phyloP scores from a whole-genome alignment of 2,113 vertebrate species.

The Serinus canaria region DNA sequence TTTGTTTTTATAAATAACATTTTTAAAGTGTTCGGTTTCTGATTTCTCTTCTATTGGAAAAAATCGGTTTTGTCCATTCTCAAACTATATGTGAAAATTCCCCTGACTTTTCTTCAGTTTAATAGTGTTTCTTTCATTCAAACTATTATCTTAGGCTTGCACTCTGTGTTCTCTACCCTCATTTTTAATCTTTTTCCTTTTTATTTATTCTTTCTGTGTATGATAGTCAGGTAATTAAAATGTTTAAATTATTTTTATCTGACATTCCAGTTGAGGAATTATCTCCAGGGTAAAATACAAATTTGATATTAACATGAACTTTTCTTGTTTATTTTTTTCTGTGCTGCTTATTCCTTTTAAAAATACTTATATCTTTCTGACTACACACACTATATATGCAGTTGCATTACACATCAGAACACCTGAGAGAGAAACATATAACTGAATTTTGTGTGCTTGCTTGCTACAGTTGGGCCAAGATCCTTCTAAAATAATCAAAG shows the following conservation, averaged over 20 bases:
- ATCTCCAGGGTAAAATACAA: background rate
- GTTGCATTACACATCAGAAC: background rate
- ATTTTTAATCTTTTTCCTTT: background rate
- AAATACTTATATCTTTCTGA: background rate
- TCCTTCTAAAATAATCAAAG: background rate
- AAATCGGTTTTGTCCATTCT: background rate
- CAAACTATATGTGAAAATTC: background rate
- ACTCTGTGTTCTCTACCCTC: background rate
- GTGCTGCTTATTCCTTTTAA: background rate
- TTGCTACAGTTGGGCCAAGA: background rate
- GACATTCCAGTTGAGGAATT: background rate
- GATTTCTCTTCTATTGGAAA: background rate
- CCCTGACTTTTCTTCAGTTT: background rate
- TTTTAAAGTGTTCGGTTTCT: background rate
- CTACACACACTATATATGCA: fast-evolving
- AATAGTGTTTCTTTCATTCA: background rate
- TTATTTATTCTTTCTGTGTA: background rate
- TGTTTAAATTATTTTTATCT: background rate
- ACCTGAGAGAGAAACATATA: background rate
- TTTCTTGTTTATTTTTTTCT: background rate
- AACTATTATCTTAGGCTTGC: background rate
- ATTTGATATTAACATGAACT: background rate
- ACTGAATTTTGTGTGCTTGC: background rate
- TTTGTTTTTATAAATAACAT: background rate
- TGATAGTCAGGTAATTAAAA: background rate